These are phyloP conservation scores for Labroides dimidiatus DNA, from an alignment of 2,797 vertebrate species.

Conservation along the genomic window DNA sequence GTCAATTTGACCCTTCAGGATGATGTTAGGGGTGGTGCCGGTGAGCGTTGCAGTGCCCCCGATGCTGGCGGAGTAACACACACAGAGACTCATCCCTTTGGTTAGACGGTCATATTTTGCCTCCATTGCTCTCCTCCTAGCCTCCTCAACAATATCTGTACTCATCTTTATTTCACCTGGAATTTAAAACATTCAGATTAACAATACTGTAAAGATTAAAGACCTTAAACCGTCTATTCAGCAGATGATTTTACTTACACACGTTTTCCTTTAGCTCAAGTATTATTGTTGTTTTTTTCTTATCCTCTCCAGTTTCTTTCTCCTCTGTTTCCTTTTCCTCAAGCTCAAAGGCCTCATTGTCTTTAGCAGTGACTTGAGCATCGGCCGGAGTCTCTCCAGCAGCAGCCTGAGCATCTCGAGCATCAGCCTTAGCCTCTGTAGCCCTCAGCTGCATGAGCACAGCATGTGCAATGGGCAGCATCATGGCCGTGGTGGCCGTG, in stretches of 20 bases:
- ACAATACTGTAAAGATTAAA: background rate
- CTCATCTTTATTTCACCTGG: conserved; percentile 50
- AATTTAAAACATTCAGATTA: conserved; percentile 1
- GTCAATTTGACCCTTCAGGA: conserved; percentile 92
- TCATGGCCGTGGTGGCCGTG: conserved; percentile 96
- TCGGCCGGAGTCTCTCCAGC: conserved; percentile 61
- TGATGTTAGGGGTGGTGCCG: conserved; percentile 93
- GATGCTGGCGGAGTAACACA: conserved; percentile 94
- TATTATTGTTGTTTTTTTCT: conserved; percentile 41
- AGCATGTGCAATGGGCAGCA: conserved; percentile 92
- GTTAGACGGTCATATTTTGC: conserved; percentile 80
- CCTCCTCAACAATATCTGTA: conserved; percentile 18
- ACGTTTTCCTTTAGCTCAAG: background rate
- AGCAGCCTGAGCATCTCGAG: conserved; percentile 44
- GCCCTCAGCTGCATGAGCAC: conserved; percentile 89
- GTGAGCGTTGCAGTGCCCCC: conserved; percentile 95
- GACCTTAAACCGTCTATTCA: background rate
- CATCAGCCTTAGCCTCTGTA: conserved; percentile 73
- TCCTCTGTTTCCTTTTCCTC: conserved; percentile 24
- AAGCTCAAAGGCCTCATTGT: conserved; percentile 73
- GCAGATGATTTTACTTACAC: conserved; percentile 52
- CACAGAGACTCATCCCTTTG: conserved; percentile 90
- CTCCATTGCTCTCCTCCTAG: conserved; percentile 53
- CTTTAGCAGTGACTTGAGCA: conserved; percentile 36
- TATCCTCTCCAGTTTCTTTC: conserved; percentile 5